These are phyloP conservation scores for Leptodirus hochenwartii DNA, from an alignment of 2,888 invertebrate genomes.

Conservation along the genomic window DNA sequence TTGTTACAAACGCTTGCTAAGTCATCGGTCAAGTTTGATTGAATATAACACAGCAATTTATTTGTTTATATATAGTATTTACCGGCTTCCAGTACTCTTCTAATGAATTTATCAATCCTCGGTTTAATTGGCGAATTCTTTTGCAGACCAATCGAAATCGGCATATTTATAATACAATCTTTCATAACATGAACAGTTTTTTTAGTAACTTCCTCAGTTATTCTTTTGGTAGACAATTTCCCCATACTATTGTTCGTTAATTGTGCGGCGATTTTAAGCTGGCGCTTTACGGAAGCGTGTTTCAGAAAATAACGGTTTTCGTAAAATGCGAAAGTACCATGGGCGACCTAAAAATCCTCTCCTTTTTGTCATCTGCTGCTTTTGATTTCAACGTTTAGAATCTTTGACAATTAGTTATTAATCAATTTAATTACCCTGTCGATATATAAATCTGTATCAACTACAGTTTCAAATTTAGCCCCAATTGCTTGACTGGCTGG, in stretches of 20 bases:
- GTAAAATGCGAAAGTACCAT: conserved; percentile 60
- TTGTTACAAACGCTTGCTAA: too few species aligned
- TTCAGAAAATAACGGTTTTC: conserved; percentile 57
- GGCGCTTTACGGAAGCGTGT: conserved; percentile 40
- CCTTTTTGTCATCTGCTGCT: too few species aligned
- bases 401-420: too few species aligned
- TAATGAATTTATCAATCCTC: conserved; percentile 44
- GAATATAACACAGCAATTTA: too few species aligned
- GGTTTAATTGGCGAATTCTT: conserved; percentile 65
- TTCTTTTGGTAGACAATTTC: conserved; percentile 7
- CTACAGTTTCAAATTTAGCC: conserved; percentile 40
- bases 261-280: conserved; percentile 18
- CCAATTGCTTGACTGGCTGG: conserved; percentile 46
- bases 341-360: too few species aligned
- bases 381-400: too few species aligned
- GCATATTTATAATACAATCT: conserved; percentile 64
- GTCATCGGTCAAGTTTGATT: too few species aligned
- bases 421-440: too few species aligned
- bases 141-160: conserved; percentile 62
- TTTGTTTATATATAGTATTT: too few species aligned
- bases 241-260: neutral
- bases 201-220: too few species aligned
- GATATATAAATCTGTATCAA: conserved; percentile 43
- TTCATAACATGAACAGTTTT: conserved; percentile 62
- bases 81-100: conserved; percentile 53